Evolutionary conservation across 2,888 invertebrate species (phyloP), one percentile per base, ranked within the genome.

Genomic region (Caenorhabditis panamensis): DNA sequence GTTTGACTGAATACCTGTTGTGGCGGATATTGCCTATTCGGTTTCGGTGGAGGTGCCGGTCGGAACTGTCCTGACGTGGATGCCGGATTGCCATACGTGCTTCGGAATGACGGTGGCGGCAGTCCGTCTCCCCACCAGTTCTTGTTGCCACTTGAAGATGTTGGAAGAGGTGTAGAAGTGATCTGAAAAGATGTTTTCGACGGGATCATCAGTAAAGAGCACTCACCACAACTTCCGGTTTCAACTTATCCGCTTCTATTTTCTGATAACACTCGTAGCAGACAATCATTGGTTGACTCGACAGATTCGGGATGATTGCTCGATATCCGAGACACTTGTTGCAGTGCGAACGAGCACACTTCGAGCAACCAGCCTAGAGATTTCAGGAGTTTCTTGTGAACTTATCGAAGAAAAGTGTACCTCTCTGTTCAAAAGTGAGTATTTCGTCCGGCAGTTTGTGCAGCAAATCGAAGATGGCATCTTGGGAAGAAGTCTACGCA

Each of bases 281-380:
- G 18, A 89, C 88, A 13, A 87, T 78, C 44, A 90, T 82, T 8
- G 90, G 88, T 47, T 86, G 83, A 20, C 79, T 53, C 0, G 86
- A 86, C 2, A 88, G 67, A 9, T 66, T 64, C 13, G 87, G 86
- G 31, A 89, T 79, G 1, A 88, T 58, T 6, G 83, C 77, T 31
- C 86, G 85, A 54, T 88, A 80, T n/a, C 37, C 37, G 1, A 89
- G 56, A 63, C 89, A 89, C 69, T 86, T 90, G 37, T 86, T 86
- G 66, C 89, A 89, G 64, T 90, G 90, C 0, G 90, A 88, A 16
- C 82, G 82, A 9, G 85, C 86, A 71, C 90, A 89, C 20, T 76
- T 86, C 0, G 87, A 83, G 61, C 90, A 89, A 8, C 88, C 89
- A 1, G 79, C 85, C 87, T 87, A 54, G 26, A 58, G 26, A 31